phyloP scores from a whole-genome alignment of 2,113 vertebrate genomes.

The Raja brachyura region DNA sequence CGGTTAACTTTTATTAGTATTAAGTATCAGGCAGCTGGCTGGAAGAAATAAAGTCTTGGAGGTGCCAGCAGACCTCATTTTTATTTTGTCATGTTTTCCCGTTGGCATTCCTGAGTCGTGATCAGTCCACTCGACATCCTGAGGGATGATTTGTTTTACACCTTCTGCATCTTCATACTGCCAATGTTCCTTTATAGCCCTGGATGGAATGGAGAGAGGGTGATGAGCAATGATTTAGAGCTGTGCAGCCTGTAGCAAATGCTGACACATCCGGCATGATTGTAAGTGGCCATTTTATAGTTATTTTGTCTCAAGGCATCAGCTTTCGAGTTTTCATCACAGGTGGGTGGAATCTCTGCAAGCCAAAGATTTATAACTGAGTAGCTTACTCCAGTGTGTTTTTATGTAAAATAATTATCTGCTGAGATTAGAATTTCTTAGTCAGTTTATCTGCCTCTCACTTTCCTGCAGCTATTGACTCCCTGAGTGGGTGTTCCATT shows the following conservation, averaged over 20 bases:
- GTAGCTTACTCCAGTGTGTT: background rate
- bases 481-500: background rate
- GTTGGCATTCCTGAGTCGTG: background rate
- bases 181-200: background rate
- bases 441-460: background rate
- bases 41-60: background rate
- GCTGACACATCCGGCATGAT: background rate
- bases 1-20: background rate
- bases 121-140: background rate
- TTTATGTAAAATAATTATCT: background rate
- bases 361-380: background rate
- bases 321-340: background rate
- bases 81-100: background rate
- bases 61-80: background rate
- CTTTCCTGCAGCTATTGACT: background rate
- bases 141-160: constrained; percentile 15
- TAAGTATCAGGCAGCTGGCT: too few relatives aligned
- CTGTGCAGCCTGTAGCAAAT: background rate
- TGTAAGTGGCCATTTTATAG: background rate
- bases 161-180: background rate
- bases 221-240: background rate
- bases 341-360: background rate
- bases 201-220: background rate
- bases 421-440: background rate
- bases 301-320: background rate